Conservation (phyloP, 2,888 invertebrate species). For the Caenorhabditis sinica region DNA sequence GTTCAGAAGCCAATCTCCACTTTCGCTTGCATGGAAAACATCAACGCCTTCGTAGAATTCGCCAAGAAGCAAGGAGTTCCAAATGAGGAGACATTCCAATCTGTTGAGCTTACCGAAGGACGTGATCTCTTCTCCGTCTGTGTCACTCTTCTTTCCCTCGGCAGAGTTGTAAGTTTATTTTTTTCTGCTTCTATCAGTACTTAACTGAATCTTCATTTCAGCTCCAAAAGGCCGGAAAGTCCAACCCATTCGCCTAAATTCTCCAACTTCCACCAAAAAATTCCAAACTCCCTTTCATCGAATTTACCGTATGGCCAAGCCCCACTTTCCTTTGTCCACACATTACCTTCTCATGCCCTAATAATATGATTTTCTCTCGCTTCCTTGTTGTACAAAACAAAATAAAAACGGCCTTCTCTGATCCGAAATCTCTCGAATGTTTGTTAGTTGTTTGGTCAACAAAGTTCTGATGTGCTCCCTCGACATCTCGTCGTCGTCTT, state of each 20-base stretch:
- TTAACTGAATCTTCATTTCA: slow-evolving; percentile 62
- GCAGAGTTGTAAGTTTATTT: slow-evolving; percentile 78
- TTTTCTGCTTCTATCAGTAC: background rate
- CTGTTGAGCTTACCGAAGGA: slow-evolving; percentile 96
- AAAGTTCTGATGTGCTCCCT: slow-evolving; percentile 32
- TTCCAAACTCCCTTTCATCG: slow-evolving; percentile 25
- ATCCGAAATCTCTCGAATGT: slow-evolving; percentile 15
- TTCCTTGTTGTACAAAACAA: slow-evolving; percentile 48
- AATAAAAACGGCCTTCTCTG: slow-evolving; percentile 29
- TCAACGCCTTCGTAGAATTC: slow-evolving; percentile 93
- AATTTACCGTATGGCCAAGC: slow-evolving; percentile 36
- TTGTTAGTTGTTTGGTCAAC: slow-evolving; percentile 60
- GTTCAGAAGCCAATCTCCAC: slow-evolving; percentile 94
- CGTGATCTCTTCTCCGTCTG: slow-evolving; percentile 95
- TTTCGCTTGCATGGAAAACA: slow-evolving; percentile 99
- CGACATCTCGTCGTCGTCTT: background rate
- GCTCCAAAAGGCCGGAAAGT: slow-evolving; percentile 80
- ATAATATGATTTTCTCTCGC: slow-evolving; percentile 45
- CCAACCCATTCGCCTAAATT: slow-evolving; percentile 78
- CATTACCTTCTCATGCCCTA: slow-evolving; percentile 53
- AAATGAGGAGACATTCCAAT: slow-evolving; percentile 92
- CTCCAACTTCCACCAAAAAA: background rate
- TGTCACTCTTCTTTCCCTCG: slow-evolving; percentile 81
- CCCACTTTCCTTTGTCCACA: slow-evolving; percentile 30
- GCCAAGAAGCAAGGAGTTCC: slow-evolving; percentile 92